A percentile compares a stretch with the other conserved stretches of the same genome.
These are phyloP conservation scores for Harpegnathos saltator DNA, from an alignment of 1,140 invertebrate species.

Conservation along the genomic window DNA sequence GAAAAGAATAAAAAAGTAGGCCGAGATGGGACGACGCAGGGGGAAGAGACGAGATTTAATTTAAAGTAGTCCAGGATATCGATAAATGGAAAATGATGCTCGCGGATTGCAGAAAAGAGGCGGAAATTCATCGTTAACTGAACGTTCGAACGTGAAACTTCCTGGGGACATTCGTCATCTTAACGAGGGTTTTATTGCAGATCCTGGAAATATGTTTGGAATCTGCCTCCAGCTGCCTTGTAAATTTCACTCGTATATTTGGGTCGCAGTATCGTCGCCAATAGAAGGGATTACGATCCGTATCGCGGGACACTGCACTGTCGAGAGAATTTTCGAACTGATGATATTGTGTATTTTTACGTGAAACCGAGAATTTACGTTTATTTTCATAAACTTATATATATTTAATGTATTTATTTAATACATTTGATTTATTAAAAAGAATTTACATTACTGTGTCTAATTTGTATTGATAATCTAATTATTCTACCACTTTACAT, in stretches of 20 bases:
- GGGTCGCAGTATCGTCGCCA: background rate
- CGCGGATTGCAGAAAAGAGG: conserved; percentile 15
- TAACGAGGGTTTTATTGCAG: conserved; percentile 68
- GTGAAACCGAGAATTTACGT: background rate
- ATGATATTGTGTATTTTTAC: background rate
- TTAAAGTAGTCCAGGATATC: conserved; percentile 46
- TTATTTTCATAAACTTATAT: background rate
- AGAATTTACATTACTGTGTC: background rate
- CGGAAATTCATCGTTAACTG: conserved; percentile 41
- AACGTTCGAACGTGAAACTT: conserved; percentile 44
- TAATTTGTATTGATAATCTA: background rate
- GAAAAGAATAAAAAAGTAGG: background rate
- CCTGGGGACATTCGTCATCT: conserved; percentile 63
- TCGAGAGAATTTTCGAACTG: background rate
- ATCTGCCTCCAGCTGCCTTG: conserved; percentile 46
- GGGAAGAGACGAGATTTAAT: conserved; percentile 29
- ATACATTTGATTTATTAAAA: background rate
- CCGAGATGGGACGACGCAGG: background rate
- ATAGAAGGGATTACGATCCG: conserved; percentile 24
- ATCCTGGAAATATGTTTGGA: conserved; percentile 52
- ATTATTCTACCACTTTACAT: too few relatives aligned
- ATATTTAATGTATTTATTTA: background rate
- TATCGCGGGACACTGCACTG: background rate
- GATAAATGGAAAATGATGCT: conserved; percentile 58
- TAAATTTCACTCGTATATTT: conserved; percentile 52